These are phyloP conservation scores for Byasa hedistus DNA, from an alignment of 2,888 invertebrate species.

Conservation along the genomic window DNA sequence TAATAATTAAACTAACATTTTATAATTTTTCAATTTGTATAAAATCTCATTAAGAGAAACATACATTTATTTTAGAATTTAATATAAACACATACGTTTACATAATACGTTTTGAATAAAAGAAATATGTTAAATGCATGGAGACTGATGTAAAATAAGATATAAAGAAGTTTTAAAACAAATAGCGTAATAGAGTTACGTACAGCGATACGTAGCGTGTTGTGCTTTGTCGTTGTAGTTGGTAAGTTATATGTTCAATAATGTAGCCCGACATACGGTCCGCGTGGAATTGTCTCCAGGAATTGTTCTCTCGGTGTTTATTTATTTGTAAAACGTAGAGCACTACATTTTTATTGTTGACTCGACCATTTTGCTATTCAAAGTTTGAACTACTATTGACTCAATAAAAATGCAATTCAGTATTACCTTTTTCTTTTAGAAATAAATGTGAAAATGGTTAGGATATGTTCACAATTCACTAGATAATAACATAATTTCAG, in stretches of 20 bases:
- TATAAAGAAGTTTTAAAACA: background rate
- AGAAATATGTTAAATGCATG: no score
- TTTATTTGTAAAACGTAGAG: slow-evolving; percentile 21
- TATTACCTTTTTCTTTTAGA: no score
- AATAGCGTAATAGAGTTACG: slow-evolving; percentile 4
- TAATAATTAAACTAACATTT: no score
- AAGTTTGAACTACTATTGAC: background rate
- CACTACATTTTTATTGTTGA: slow-evolving; percentile 22
- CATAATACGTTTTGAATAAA: no score
- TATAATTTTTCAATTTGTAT: no score
- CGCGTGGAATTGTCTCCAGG: slow-evolving; percentile 18
- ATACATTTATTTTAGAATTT: no score
- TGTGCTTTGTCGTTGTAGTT: slow-evolving; percentile 21
- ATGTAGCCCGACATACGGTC: slow-evolving; percentile 24
- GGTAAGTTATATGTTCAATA: slow-evolving; percentile 27
- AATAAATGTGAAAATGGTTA: no score
- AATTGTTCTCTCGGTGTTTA: slow-evolving; percentile 24
- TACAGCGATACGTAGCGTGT: slow-evolving; percentile 18
- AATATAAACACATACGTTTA: no score
- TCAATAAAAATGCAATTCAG: background rate
- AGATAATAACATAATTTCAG: no score
- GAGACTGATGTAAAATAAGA: no score
- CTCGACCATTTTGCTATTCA: slow-evolving; percentile 18
- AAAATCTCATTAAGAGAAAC: no score
- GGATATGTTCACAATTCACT: no score